Evolutionary conservation across 2,113 vertebrate genomes (phyloP).

Genomic region (Diadophis punctatus): DNA sequence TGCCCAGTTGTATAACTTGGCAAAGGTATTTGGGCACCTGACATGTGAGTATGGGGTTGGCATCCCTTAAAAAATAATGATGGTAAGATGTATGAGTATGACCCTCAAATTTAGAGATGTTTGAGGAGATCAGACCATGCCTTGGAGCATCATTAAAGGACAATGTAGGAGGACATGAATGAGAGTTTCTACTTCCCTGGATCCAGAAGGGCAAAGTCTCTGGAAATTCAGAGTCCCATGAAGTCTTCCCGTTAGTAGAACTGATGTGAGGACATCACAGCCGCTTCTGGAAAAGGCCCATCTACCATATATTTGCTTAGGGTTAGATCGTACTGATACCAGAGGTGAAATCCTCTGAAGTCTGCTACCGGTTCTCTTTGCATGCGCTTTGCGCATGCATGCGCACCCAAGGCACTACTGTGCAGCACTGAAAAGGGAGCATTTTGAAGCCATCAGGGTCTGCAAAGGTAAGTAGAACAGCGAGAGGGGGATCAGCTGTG

Average conservation of each 20-base stretch:
- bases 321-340: neutral
- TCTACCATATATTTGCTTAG: neutral
- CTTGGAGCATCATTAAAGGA: neutral
- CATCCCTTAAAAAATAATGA: neutral
- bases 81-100: neutral
- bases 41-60: neutral
- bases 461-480: too few species aligned
- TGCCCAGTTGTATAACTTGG: neutral
- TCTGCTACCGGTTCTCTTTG: too few species aligned
- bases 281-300: neutral
- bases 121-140: neutral
- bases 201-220: neutral
- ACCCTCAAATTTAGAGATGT: neutral
- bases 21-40: neutral
- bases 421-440: too few species aligned
- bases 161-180: neutral
- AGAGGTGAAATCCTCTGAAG: too few species aligned
- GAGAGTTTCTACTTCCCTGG: too few species aligned
- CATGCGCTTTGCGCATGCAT: too few species aligned
- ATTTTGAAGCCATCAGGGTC: too few species aligned
- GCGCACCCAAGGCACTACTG: too few species aligned
- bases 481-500: too few species aligned
- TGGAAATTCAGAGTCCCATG: neutral
- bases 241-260: neutral
- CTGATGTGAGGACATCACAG: neutral